Conservation (phyloP, 2,888 invertebrate species). For the Amblyteles armatorius region DNA sequence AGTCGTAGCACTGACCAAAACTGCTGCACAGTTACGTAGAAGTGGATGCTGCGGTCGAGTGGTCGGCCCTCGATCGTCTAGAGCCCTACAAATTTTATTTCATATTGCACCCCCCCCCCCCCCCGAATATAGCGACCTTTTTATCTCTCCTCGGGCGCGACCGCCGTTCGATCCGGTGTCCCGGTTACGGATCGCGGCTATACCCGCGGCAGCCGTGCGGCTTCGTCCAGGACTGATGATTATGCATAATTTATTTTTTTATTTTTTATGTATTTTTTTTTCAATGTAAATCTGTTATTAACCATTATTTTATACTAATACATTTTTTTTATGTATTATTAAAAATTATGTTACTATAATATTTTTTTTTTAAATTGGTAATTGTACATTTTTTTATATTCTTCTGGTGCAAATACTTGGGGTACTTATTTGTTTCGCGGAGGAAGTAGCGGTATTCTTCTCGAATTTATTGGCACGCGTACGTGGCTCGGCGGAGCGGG, state of each 20-base stretch:
- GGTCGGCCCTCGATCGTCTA: slow-evolving; percentile 40
- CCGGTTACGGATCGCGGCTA: background rate
- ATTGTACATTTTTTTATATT: too few relatives aligned
- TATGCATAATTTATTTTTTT: background rate
- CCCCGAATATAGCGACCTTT: background rate
- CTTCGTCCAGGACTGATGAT: background rate
- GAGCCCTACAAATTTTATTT: slow-evolving; percentile 50
- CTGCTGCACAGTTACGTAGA: slow-evolving; percentile 53
- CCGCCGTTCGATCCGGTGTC: background rate
- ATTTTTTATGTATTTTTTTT: too few relatives aligned
- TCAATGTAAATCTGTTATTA: background rate
- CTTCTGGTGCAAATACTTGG: too few relatives aligned
- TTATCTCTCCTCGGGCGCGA: background rate
- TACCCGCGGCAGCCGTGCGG: background rate
- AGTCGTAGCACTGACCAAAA: slow-evolving; percentile 48
- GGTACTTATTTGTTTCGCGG: too few relatives aligned
- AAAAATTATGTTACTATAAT: background rate
- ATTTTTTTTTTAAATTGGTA: background rate
- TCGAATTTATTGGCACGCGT: slow-evolving; percentile 3
- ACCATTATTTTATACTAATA: background rate
- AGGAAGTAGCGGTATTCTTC: background rate
- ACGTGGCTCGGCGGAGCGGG: background rate
- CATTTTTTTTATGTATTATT: background rate
- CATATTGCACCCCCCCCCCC: slow-evolving; percentile 1
- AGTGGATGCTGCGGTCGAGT: slow-evolving; percentile 61